Evolutionary conservation across 2,113 vertebrate genomes (phyloP).

Genomic region (Eupsittula cactorum): DNA sequence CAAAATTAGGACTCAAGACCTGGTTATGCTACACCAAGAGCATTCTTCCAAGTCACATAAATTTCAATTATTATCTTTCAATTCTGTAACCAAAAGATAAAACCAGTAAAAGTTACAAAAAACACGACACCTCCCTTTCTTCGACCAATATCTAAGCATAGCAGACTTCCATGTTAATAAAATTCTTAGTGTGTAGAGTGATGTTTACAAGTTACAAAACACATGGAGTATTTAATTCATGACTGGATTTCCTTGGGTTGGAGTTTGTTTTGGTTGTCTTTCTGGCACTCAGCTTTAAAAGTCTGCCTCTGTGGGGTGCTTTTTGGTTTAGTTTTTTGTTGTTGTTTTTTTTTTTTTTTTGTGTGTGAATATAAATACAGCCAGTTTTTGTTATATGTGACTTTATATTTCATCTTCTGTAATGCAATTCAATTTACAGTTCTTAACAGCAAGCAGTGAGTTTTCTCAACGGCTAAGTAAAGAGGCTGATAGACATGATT

Average conservation of each 20-base stretch:
- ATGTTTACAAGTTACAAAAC: neutral
- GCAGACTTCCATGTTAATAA: neutral
- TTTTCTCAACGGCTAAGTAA: neutral
- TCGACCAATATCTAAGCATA: neutral
- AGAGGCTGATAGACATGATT: neutral
- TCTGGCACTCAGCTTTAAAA: neutral
- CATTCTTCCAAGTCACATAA: neutral
- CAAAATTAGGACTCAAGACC: neutral
- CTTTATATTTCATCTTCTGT: constrained; percentile 6
- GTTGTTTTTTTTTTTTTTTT: fast-evolving
- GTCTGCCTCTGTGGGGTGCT: neutral
- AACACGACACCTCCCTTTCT: neutral
- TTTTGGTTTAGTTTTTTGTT: neutral
- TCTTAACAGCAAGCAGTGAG: neutral
- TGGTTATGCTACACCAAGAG: neutral
- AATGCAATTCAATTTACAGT: constrained; percentile 27
- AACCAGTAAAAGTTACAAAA: neutral
- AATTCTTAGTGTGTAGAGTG: neutral
- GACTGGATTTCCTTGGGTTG: neutral
- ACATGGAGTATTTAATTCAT: neutral
- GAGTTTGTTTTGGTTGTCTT: neutral
- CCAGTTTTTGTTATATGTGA: neutral
- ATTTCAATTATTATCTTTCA: neutral
- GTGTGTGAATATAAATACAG: neutral
- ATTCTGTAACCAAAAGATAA: neutral